These are phyloP conservation scores for Resseliella maxima DNA, from an alignment of 2,888 invertebrate species.

Conservation along the genomic window DNA sequence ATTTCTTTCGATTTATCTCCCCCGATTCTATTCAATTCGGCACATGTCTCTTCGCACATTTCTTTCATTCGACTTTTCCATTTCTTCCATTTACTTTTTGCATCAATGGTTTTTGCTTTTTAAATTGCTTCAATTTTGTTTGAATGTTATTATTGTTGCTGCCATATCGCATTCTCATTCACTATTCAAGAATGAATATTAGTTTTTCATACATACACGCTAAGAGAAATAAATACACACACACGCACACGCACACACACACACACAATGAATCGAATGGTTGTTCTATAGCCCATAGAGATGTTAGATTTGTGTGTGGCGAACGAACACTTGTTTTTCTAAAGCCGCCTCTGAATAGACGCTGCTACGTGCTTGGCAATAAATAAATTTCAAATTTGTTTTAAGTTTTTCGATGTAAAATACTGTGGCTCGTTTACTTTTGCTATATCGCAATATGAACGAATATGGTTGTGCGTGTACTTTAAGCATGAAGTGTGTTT, in stretches of 20 bases:
- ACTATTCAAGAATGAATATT: neutral
- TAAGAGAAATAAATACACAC: too few species aligned
- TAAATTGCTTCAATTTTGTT: neutral
- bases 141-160: neutral
- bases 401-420: constrained; percentile 36
- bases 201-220: neutral
- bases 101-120: constrained; percentile 27
- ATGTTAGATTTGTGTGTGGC: constrained; percentile 5
- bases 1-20: too few species aligned
- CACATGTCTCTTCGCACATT: neutral
- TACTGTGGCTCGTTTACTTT: neutral
- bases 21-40: too few species aligned
- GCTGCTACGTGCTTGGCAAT: constrained; percentile 38
- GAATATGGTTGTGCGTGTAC: neutral
- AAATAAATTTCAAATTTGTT: constrained; percentile 53
- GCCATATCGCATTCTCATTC: neutral
- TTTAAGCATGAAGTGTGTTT: neutral
- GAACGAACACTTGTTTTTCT: constrained; percentile 42
- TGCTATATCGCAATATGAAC: neutral
- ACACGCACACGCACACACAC: too few species aligned
- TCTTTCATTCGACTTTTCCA: constrained; percentile 31
- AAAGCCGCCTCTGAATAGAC: constrained; percentile 31
- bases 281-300: neutral
- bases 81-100: constrained; percentile 23
- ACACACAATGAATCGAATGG: too few species aligned